Conservation (phyloP, 2,888 invertebrate genomes). For the Drosophila quinaria region DNA sequence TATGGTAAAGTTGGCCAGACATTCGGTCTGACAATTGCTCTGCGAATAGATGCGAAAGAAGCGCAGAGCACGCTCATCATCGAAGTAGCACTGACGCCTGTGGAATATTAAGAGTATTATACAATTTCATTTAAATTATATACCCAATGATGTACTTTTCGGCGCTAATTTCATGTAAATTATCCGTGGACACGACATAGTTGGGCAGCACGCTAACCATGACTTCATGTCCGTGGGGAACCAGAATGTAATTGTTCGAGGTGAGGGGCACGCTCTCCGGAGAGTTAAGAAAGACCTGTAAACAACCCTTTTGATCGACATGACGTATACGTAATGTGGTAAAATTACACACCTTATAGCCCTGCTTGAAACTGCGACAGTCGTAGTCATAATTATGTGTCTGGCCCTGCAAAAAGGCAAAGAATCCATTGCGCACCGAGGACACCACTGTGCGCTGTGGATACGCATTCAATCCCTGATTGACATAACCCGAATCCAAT, state of each 20-base stretch:
- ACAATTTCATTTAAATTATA: not conserved
- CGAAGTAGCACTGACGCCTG: conserved; percentile 89
- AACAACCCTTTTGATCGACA: conserved; percentile 15
- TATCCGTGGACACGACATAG: conserved; percentile 90
- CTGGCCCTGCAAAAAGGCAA: conserved; percentile 88
- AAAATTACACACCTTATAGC: conserved; percentile 87
- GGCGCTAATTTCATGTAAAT: conserved; percentile 87
- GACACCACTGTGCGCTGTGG: conserved; percentile 89
- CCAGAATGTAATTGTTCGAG: conserved; percentile 83
- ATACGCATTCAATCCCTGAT: conserved; percentile 88
- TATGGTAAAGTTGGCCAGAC: conserved; percentile 89
- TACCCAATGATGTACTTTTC: conserved; percentile 82
- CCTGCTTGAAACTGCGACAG: conserved; percentile 90
- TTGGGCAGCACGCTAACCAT: conserved; percentile 90
- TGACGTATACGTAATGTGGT: not conserved
- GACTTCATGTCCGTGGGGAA: conserved; percentile 87
- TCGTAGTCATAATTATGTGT: conserved; percentile 89
- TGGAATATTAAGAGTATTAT: not conserved
- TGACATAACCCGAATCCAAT: conserved; percentile 88
- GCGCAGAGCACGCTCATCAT: conserved; percentile 88
- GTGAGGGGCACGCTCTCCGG: conserved; percentile 84
- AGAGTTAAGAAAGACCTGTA: conserved; percentile 83
- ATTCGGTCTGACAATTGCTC: conserved; percentile 91
- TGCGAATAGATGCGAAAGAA: conserved; percentile 90
- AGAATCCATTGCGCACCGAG: conserved; percentile 89